Base-by-base conservation (phyloP, 2,797 vertebrate genomes). In the Coregonus ussuriensis region DNA sequence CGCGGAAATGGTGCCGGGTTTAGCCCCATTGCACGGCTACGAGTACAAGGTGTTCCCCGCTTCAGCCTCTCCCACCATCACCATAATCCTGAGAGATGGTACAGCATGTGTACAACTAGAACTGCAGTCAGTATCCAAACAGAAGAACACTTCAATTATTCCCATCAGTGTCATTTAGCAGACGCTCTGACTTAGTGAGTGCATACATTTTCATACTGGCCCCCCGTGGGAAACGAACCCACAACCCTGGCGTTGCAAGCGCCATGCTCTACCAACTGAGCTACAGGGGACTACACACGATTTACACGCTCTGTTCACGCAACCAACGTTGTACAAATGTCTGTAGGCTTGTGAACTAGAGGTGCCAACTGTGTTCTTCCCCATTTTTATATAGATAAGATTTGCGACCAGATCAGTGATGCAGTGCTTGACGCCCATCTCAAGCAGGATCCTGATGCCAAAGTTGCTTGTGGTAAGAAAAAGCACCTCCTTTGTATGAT, bases 381-480 rank as follows among this genome's bases (percentile, higher is more conserved):
- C 9, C 3, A 16, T 71, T 69, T 72, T 63, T 21, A 47, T 11
- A 11, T 88, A 99, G 98, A 99, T 89, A 99, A 99, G 86, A 98
- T 99, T 80, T 99, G 98, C 0, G 98, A 98, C 84, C 97, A 98
- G 83, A 98, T 98, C 78, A 98, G 97, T 6, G 97, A 99, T 29
- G 97, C 98, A 0, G 95, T 99, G 21, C 93, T 99, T 11, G 98
- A 99, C 13, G 97, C 97, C 29, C 98, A 99, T 77, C 96, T 99
- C 72, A 97, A 96, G 77, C 97, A 99, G 85, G 97, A 99, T 78
- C 97, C 98, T 0, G 96, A 99, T 81, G 97, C 97, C 89, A 99
- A 99, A 94, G 96, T 99, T 81, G 98, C 98, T 4, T 99, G 98
- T 74, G 97, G 98, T 99, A 92, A 94, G 93, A 68, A 16, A 52